Base-by-base conservation (phyloP, 2,888 invertebrate species). In the Falcaria lacertinaria region DNA sequence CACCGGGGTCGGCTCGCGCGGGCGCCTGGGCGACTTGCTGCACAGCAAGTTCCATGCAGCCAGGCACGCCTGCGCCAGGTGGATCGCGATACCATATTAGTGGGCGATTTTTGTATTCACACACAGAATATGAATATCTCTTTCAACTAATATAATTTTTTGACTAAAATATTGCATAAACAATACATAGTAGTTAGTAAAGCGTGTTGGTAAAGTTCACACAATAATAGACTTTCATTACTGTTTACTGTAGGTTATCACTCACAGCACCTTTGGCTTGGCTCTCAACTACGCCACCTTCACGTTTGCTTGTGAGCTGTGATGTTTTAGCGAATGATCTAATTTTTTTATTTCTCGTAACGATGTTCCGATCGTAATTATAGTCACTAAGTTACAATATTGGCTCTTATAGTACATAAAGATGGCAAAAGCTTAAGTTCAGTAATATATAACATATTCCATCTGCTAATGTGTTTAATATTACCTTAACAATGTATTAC, bases 1-100 rank as follows among this genome's bases (percentile, higher is more conserved):
- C 19, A 19, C 28, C 8, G 54, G 50, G 45, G 59, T 60, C 59
- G 54, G 42, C 51, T 54, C 55, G 64, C 60, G 80, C 79, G 83
- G 66, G 64, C 73, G 78, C 76, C 87, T 88, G 72, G 74, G 85
- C 88, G 86, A 88, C 88, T 89, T 89, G 87, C 89, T 87, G 71
- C 62, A 51, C 54, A 88, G 89, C 89, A 89, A 89, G 89, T 88
- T 88, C 84, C 45, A 77, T 43, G 89, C 83, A 63, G 52, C 55
- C 61, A 87, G 89, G 83, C 75, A 78, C 81, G 57, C 61, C 53
- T 66, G 73, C 82, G 80, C 83, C 74, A 74, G 64, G 68, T 71
- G 62, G 73, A 74, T 60, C 66, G 68, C 72, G 65, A 77, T 64
- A 69, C 69, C 58, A 71, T 62, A 67, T 83, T 87, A 87, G 88